These are phyloP conservation scores for Platycnemis pennipes DNA, from an alignment of 2,888 invertebrate genomes.

Conservation along the genomic window DNA sequence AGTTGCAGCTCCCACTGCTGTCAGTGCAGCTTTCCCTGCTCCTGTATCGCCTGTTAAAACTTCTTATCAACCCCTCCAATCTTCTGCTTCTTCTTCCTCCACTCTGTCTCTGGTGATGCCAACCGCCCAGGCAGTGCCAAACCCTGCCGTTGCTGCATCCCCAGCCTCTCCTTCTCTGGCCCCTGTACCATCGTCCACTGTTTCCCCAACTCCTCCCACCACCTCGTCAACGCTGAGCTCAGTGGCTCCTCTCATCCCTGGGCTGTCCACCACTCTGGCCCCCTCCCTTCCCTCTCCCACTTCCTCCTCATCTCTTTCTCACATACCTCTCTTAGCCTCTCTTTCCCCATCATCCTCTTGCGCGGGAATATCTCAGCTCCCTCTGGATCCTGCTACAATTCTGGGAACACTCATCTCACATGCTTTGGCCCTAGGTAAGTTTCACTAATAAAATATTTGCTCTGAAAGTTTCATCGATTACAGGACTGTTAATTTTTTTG, in stretches of 20 bases:
- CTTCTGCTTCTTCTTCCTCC: background rate
- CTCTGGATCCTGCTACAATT: constrained; percentile 46
- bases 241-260: constrained; percentile 7
- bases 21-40: constrained; percentile 4
- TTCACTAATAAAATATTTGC: no score
- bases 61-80: background rate
- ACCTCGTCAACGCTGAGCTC: background rate
- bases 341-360: constrained; percentile 42
- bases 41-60: background rate
- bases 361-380: constrained; percentile 39
- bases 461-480: no score
- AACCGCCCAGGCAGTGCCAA: background rate
- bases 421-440: constrained; percentile 52
- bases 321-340: constrained; percentile 31
- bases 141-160: background rate
- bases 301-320: background rate
- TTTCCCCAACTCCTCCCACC: constrained; percentile 1
- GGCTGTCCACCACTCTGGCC: constrained; percentile 9
- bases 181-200: background rate
- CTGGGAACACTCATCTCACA: constrained; percentile 58
- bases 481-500: no score
- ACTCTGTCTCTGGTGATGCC: background rate
- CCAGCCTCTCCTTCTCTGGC: background rate
- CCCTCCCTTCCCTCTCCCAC: background rate
- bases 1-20: constrained; percentile 11